A percentile compares a stretch with the other conserved stretches of the same genome.
phyloP scores from a whole-genome alignment of 2,888 invertebrate species.

The Heteromurus nitidus region DNA sequence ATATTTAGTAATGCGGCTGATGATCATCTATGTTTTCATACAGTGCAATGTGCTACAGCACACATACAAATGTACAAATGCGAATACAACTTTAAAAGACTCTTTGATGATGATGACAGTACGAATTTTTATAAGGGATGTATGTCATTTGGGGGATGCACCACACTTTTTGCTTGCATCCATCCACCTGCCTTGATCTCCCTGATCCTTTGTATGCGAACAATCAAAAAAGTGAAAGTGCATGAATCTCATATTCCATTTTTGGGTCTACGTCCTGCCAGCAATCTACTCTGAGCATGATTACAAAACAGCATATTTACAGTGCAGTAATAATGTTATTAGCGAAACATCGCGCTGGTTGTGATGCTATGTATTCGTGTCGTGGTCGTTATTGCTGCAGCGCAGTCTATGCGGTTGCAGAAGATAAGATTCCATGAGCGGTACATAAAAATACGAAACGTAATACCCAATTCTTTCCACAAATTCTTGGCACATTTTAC shows the following conservation, averaged over 20 bases:
- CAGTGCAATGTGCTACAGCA: background rate
- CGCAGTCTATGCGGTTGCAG: background rate
- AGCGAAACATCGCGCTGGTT: background rate
- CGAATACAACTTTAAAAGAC: background rate
- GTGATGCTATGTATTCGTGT: conserved; percentile 13
- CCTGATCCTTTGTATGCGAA: conserved; percentile 22
- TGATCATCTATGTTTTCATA: too few species aligned
- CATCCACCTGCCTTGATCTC: conserved; percentile 28
- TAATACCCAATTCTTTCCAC: too few species aligned
- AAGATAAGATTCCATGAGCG: background rate
- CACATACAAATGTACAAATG: background rate
- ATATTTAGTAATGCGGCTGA: too few species aligned
- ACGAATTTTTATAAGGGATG: background rate
- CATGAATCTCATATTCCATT: conserved; percentile 17
- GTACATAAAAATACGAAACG: too few species aligned
- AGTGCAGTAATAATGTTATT: background rate
- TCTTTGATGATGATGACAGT: too few species aligned
- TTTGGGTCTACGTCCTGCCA: conserved; percentile 19
- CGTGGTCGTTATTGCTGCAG: conserved; percentile 1
- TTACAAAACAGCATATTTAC: background rate
- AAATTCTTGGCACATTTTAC: too few species aligned
- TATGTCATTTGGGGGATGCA: conserved; percentile 7
- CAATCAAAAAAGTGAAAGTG: conserved; percentile 26
- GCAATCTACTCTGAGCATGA: conserved; percentile 1
- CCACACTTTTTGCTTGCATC: conserved; percentile 8